Base-by-base conservation (phyloP, 2,888 invertebrate species). In the Drosophila robusta region DNA sequence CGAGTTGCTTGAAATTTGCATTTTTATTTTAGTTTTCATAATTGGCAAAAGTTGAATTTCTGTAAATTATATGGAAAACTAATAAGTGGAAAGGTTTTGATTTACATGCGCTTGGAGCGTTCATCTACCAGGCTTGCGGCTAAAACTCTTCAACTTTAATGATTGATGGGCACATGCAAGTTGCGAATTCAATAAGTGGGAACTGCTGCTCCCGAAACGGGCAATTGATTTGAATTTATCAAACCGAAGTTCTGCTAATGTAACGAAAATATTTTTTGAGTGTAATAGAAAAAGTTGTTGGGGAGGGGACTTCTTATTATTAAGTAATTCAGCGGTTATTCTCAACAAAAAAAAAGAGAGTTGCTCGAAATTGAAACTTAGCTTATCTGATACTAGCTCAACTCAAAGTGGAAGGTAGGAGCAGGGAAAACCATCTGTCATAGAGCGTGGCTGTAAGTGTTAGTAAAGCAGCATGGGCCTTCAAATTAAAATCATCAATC, bases 11-110 rank as follows among this genome's bases (percentile, higher is more conserved):
- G 58, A 61, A 74, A 83, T 87, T 87, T 81, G 81, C 87, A 81
- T 81, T 87, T 81, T 78, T 72, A 81, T 84, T 78, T 67, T 82
- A 82, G 87, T 82, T 82, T 87, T 84, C 81, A 87, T 87, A 82
- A 87, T 82, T 87, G 87, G 79, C 65, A 51, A 81, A 81, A 84
- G 80, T 75, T 84, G 63, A 72, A 63, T 80, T 67, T 76, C 64
- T 58, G 46, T 46, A 83, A 86, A 80, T 80, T 81, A 81, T 86
- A 83, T 81, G 80, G 57, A 74, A 84, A 81, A 86, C 87, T 81
- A 81, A 80, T 81, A 81, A 81, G 80, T 77, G 84, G 58, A 73
- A 68, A 70, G 83, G 56, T 63, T 77, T 70, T 80, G 78, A 74
- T 86, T 81, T 80, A 64, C 63, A 74, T 74, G 54, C 74, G 56